Evolutionary conservation across 2,888 invertebrate species (phyloP).

Genomic region (Tipula vernalis): DNA sequence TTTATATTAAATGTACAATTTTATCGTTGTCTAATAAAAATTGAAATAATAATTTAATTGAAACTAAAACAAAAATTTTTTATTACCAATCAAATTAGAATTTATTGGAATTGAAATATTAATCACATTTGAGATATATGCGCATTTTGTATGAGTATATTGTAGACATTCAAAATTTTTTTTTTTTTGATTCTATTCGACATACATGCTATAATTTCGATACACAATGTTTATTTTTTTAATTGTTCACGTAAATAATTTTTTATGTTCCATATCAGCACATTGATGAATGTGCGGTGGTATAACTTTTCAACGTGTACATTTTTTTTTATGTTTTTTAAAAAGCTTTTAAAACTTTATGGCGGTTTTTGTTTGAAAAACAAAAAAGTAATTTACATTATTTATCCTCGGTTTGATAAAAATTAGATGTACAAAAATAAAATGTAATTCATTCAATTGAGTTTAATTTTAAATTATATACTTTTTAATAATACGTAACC

Average conservation of each 20-base stretch:
- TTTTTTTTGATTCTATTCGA: neutral
- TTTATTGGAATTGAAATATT: neutral
- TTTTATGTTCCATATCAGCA: too few relatives aligned
- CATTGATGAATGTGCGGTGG: neutral
- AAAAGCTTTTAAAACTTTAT: too few relatives aligned
- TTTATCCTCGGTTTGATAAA: neutral
- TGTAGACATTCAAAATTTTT: neutral
- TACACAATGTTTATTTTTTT: neutral
- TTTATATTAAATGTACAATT: neutral
- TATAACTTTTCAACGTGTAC: neutral
- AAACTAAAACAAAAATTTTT: neutral
- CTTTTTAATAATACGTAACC: neutral
- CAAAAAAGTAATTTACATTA: too few relatives aligned
- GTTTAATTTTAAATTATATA: neutral
- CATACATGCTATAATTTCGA: neutral
- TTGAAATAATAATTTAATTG: neutral
- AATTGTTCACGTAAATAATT: too few relatives aligned
- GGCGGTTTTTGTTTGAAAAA: too few relatives aligned
- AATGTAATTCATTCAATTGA: neutral
- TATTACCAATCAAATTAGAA: neutral
- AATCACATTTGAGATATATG: neutral
- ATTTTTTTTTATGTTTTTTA: neutral
- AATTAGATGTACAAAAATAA: neutral
- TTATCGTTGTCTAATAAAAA: neutral
- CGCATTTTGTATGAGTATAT: too few relatives aligned